Evolutionary conservation across 2,797 vertebrate species (phyloP), one percentile per base, ranked within the genome.

Genomic region (Cynopterus sphinx): DNA sequence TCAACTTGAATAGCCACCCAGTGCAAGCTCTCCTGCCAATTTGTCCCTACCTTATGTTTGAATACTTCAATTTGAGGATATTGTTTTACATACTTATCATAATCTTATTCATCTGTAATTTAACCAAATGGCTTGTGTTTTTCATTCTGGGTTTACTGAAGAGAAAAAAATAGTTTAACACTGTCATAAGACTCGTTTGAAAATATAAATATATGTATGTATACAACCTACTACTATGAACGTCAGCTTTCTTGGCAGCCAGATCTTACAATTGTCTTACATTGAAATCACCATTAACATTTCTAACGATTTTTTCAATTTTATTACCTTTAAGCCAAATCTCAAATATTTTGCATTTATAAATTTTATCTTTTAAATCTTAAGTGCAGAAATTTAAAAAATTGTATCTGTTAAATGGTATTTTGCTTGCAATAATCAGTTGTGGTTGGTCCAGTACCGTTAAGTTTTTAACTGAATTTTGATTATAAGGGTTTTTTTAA

Each of bases 381-480:
- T 70, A 74, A 28, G 9, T 82, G 31, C 1, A 95, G n/a, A 94
- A 78, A 4, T 83, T 51, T 51, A 10, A 55, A 82, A 46, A 26
- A 36, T 6, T 81, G 24, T 79, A 4, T 63, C 36, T 43, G 53
- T 92, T 59, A 87, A 46, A 59, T 87, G 12, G 33, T n/a, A 73
- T 51, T 91, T 95, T 94, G 15, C 22, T 77, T 68, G 19, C 1
- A 79, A 12, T 41, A 8, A 73, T 39, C 21, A 36, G 31, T 87
- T 61, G 41, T 59, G 36, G 4, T 41, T 78, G 28, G 24, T 68
- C 4, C 4, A 11, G 1, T 61, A 46, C 74, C 3, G 71, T 75
- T 92, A 70, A 15, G 68, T 59, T 89, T 89, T 73, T 68, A 41
- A 65, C 21, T 51, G 17, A 31, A 93, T 81, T 96, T 97, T 31